Percentiles rank a stretch among this genome's conserved stretches.
phyloP scores from a whole-genome alignment of 2,797 vertebrate genomes.

The Parambassis ranga region DNA sequence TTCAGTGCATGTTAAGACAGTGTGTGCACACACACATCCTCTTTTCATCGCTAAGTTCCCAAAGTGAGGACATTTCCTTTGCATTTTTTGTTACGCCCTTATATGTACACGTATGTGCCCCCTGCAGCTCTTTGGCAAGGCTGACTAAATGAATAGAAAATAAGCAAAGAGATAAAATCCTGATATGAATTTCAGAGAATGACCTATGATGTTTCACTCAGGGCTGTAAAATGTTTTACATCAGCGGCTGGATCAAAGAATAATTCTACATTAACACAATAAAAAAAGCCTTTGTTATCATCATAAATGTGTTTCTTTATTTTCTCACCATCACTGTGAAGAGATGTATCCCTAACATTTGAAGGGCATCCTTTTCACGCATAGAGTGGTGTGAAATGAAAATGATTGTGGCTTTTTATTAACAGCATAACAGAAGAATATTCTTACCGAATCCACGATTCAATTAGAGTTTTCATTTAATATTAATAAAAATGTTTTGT shows the following conservation, averaged over 20 bases:
- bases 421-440: conserved; percentile 1
- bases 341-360: conserved; percentile 34
- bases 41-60: not conserved
- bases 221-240: conserved; percentile 19
- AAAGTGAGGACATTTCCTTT: conserved; percentile 25
- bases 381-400: conserved; percentile 21
- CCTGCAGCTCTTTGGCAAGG: conserved; percentile 49
- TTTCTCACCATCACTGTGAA: conserved; percentile 13
- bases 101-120: conserved; percentile 39
- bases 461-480: not conserved
- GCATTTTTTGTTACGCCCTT: conserved; percentile 18
- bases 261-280: not conserved
- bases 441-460: conserved; percentile 8
- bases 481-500: not conserved
- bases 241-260: conserved; percentile 18
- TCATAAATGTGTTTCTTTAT: not conserved
- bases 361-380: conserved; percentile 9
- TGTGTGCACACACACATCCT: not conserved
- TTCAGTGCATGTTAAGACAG: not conserved
- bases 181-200: conserved; percentile 61
- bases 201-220: conserved; percentile 43
- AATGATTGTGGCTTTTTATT: not conserved
- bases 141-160: conserved; percentile 58
- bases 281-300: conserved; percentile 16
- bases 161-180: conserved; percentile 42